A percentile compares a stretch with the other conserved stretches of the same genome.
These are phyloP conservation scores for Thalpophila matura DNA, from an alignment of 2,888 invertebrate species.

Conservation along the genomic window DNA sequence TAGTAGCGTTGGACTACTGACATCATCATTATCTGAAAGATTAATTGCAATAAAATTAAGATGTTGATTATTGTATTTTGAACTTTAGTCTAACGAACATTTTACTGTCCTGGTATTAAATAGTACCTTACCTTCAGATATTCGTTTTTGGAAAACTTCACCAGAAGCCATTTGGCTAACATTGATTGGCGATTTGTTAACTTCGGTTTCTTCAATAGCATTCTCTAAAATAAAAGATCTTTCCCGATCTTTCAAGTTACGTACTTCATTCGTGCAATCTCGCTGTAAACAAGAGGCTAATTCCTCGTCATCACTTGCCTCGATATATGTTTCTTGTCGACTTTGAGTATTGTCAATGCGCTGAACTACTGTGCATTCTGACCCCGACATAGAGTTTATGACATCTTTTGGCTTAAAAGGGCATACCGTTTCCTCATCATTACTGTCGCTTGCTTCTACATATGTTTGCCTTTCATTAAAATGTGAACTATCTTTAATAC, in stretches of 20 bases:
- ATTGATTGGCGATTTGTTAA: conserved; percentile 35
- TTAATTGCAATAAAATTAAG: conserved; percentile 27
- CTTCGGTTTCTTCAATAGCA: conserved; percentile 30
- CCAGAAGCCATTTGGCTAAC: conserved; percentile 34
- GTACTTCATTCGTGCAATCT: conserved; percentile 37
- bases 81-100: conserved; percentile 33
- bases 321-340: conserved; percentile 36
- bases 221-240: conserved; percentile 33
- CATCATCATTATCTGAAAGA: conserved; percentile 37
- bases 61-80: conserved; percentile 33
- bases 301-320: conserved; percentile 37
- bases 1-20: conserved; percentile 34
- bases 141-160: conserved; percentile 33
- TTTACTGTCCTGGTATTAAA: conserved; percentile 32
- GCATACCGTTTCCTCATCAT: conserved; percentile 39
- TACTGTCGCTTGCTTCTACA: conserved; percentile 39
- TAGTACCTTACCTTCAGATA: conserved; percentile 32
- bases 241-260: conserved; percentile 34
- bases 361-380: conserved; percentile 39
- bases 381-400: conserved; percentile 31
- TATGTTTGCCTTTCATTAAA: conserved; percentile 32
- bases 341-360: conserved; percentile 32
- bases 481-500: conserved; percentile 40
- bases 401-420: conserved; percentile 37
- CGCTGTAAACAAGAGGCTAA: conserved; percentile 37